phyloP scores from a whole-genome alignment of 2,888 invertebrate genomes.

The Cylindroiulus punctatus region DNA sequence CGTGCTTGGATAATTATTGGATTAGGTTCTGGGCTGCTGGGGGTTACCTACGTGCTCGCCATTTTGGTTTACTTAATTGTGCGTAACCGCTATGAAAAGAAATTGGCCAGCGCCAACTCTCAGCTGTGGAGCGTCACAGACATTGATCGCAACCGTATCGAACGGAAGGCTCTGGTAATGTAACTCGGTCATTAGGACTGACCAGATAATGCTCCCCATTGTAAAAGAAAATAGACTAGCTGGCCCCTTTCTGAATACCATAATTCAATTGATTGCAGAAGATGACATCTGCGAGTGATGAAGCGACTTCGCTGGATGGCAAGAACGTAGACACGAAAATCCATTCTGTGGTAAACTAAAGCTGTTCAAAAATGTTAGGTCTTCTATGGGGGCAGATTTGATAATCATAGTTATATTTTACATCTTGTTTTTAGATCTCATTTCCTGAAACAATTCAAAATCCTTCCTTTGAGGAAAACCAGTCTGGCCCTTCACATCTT shows the following conservation, averaged over 20 bases:
- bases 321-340: too few relatives aligned
- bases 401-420: too few relatives aligned
- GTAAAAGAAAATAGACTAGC: neutral
- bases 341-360: too few relatives aligned
- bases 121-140: neutral
- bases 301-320: neutral
- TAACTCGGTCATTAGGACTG: neutral
- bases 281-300: neutral
- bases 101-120: neutral
- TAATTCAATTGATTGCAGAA: too few relatives aligned
- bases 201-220: neutral
- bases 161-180: neutral
- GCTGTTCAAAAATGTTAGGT: too few relatives aligned
- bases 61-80: constrained; percentile 44
- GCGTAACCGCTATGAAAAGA: constrained; percentile 1
- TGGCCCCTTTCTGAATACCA: too few relatives aligned
- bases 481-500: neutral
- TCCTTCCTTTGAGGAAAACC: neutral
- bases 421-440: neutral
- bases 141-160: too few relatives aligned
- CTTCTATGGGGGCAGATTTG: too few relatives aligned
- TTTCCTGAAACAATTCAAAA: neutral
- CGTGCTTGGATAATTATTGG: constrained; percentile 27
- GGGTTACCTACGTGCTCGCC: constrained; percentile 50
- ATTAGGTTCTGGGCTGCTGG: constrained; percentile 48